Percentiles rank a stretch among this genome's conserved stretches.
Evolutionary conservation across 2,888 invertebrate genomes (phyloP).

Genomic region (Myopa testacea): DNA sequence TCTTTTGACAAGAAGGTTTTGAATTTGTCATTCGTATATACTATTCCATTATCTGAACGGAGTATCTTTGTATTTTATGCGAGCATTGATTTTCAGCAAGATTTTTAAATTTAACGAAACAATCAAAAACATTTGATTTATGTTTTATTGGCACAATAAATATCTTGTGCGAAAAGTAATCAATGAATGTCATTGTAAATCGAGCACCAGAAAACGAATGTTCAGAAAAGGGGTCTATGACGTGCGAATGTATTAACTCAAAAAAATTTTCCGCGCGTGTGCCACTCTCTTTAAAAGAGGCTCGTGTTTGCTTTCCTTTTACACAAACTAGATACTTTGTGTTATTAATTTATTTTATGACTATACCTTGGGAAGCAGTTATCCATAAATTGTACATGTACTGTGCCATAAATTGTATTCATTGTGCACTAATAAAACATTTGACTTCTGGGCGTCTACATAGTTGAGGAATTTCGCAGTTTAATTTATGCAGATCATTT

Average conservation of each 20-base stretch:
- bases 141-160: background rate
- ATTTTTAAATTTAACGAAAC: constrained; percentile 22
- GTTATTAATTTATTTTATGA: background rate
- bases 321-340: constrained; percentile 9
- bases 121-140: background rate
- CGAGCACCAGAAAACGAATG: background rate
- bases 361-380: background rate
- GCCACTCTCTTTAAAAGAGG: background rate
- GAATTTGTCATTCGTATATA: constrained; percentile 35
- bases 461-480: no score
- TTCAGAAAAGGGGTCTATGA: background rate
- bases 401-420: no score
- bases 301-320: constrained; percentile 22
- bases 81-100: constrained; percentile 19
- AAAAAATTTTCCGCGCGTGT: background rate
- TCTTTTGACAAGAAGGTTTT: constrained; percentile 19
- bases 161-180: background rate
- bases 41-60: constrained; percentile 33
- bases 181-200: constrained; percentile 11
- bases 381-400: no score
- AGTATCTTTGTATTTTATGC: constrained; percentile 35
- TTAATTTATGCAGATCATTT: no score
- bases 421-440: no score
- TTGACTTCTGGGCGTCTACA: no score
- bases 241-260: constrained; percentile 5